Evolutionary conservation across 2,113 vertebrate species (phyloP), one percentile per base, ranked within the genome.

Genomic region (Pedionomus torquatus): DNA sequence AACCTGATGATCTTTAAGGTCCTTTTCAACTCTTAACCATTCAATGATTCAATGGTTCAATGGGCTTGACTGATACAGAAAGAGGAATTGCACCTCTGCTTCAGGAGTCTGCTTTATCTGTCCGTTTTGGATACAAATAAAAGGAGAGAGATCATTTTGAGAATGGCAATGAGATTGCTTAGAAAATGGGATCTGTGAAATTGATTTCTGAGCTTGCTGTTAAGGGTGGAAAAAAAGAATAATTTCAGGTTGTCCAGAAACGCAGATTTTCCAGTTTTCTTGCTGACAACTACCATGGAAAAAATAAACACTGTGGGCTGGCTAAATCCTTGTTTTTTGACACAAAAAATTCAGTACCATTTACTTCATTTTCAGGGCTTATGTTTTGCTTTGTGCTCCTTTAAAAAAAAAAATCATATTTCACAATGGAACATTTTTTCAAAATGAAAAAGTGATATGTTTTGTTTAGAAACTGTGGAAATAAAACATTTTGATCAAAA

Each of bases 231-330:
- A 71, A 90, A 68, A 81, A 89, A 80, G 30, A 93, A 58, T 91
- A 93, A 95, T 91, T 89, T 91, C 80, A 91, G 72, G 60, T 66
- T 95, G 80, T 81, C 91, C 87, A 89, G 83, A 95, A 93, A 97
- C 89, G 91, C 65, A 95, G 83, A 83, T 95, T 94, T 95, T 95
- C 87, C 86, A 68, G 80, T 92, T 96, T 94, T n/a, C 64, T 91
- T 92, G 72, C 83, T 92, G 76, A 93, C 71, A 95, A 9, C 24
- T 80, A 54, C 72, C 64, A 63, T 9, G 23, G 69, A 84, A 89
- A 89, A 90, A 95, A 94, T 66, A 91, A 95, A 81, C 83, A 87
- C 35, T 0, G 1, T 63, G 80, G 60, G 60, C 15, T 95, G 80
- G 60, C 46, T 87, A 89, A 93, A 89, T 58, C 51, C n/a, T 92